A percentile compares a stretch with the other conserved stretches of the same genome.
Conservation (phyloP, 2,113 vertebrate genomes). For the Embiotoca jacksoni region DNA sequence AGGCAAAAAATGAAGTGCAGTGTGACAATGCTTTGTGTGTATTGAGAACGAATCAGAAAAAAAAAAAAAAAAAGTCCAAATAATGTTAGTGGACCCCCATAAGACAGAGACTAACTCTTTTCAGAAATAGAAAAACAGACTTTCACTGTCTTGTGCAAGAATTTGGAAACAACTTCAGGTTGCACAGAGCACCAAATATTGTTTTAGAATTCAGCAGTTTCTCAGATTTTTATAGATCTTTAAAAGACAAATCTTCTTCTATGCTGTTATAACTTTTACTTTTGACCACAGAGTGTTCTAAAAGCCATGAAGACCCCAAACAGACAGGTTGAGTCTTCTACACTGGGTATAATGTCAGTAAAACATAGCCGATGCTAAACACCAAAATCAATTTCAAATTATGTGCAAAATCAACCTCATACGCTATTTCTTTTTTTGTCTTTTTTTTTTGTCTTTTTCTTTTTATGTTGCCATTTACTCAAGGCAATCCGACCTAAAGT, state of each 20-base stretch:
- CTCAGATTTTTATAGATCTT: neutral
- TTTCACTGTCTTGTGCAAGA: slow-evolving; percentile 43
- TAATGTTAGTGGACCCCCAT: slow-evolving; percentile 19
- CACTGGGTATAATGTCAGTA: slow-evolving; percentile 36
- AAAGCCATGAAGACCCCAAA: slow-evolving; percentile 25
- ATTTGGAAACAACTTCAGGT: slow-evolving; percentile 15
- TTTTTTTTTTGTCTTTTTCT: no score
- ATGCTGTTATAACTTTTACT: slow-evolving; percentile 14
- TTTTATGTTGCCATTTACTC: slow-evolving; percentile 29
- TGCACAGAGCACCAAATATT: slow-evolving; percentile 23
- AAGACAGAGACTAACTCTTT: slow-evolving; percentile 5
- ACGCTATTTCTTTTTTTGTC: slow-evolving; percentile 23
- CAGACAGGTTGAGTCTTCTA: slow-evolving; percentile 13
- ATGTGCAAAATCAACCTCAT: slow-evolving; percentile 73
- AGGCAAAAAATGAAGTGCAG: slow-evolving; percentile 59
- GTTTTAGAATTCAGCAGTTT: slow-evolving; percentile 7
- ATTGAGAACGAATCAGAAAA: neutral
- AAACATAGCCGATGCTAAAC: slow-evolving; percentile 50
- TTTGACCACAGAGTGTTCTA: slow-evolving; percentile 25
- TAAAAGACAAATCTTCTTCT: slow-evolving; percentile 3
- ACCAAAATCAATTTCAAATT: slow-evolving; percentile 45
- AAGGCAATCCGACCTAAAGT: slow-evolving; percentile 55
- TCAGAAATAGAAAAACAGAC: slow-evolving; percentile 13
- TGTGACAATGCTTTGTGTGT: slow-evolving; percentile 33
- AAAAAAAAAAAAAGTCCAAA: slow-evolving; percentile 7